phyloP scores from a whole-genome alignment of 2,113 vertebrate genomes.

The Deroptyus accipitrinus region DNA sequence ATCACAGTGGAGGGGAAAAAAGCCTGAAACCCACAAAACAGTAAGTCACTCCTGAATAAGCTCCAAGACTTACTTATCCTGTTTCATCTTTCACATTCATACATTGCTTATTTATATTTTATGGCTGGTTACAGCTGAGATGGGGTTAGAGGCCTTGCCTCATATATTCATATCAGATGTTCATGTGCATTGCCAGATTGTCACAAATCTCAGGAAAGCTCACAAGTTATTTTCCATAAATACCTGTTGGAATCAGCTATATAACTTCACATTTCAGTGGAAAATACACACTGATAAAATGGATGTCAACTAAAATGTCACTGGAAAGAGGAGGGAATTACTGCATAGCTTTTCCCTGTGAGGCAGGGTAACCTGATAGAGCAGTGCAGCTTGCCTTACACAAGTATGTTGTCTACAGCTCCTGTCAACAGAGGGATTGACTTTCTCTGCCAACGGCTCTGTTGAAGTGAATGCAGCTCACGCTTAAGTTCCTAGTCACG shows the following conservation, averaged over 20 bases:
- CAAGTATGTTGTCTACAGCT: background rate
- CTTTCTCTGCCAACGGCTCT: background rate
- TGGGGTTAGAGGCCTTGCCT: background rate
- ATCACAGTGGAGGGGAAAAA: background rate
- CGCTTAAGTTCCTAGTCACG: accelerated
- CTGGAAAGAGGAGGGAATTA: background rate
- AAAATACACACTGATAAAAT: background rate
- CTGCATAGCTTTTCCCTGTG: background rate
- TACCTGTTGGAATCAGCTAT: background rate
- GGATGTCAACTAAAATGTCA: background rate
- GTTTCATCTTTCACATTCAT: background rate
- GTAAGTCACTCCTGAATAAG: background rate
- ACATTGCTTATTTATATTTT: background rate
- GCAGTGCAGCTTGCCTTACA: background rate
- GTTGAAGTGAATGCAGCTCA: background rate
- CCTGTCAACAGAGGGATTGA: constrained; percentile 8
- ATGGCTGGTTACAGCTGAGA: background rate
- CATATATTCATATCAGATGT: background rate
- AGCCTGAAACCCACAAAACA: background rate
- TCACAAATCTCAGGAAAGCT: background rate
- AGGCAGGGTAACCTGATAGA: background rate
- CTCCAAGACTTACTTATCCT: background rate
- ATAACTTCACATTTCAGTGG: background rate
- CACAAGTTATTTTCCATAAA: background rate
- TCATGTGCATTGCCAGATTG: background rate